Base-by-base conservation (phyloP, 2,797 vertebrate genomes). In the Leptoclinus maculatus region DNA sequence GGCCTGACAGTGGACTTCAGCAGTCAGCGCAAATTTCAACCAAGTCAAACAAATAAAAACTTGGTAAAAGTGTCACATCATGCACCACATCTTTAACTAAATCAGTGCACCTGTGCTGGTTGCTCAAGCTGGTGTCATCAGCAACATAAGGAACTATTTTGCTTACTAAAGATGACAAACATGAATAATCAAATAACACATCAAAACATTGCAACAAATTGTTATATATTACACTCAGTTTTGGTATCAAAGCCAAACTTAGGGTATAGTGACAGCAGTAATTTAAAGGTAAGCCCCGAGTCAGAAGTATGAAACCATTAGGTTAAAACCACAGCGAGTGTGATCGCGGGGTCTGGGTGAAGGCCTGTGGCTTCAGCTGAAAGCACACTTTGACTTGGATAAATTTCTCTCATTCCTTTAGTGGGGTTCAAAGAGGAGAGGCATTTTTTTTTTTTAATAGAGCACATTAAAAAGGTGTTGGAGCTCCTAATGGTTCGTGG, bases 361-460 rank as follows among this genome's bases (percentile, higher is more conserved):
- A 49, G 82, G 78, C 64, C 59, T 81, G 85, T 78, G 81, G 78
- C 69, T 83, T 88, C 43, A 74, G 63, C 82, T 89, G 74, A 90
- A 88, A 87, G 81, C 78, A 49, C 66, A 85, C 64, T 89, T 90
- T 88, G 73, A 88, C 88, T 83, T 79, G 66, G 58, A 80, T 57
- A 77, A 60, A 83, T 91, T 88, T 90, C 84, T 91, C 62, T 79
- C 79, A 92, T 90, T 92, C 89, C 84, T 87, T 41, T 70, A 58
- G 38, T 66, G 45, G 60, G 76, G 71, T 65, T 82, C 11, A 11
- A 39, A 73, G 75, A 70, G 65, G 47, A 85, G 60, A 78, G 32
- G 14, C 32, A 54, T 34, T 64, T 36, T 71, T 75, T 64, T 67
- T 83, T 75, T 83, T 47, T 36, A 82, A 86, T 74, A 54, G 54